These are phyloP conservation scores for Byasa hedistus DNA, from an alignment of 2,888 invertebrate species.

Conservation along the genomic window DNA sequence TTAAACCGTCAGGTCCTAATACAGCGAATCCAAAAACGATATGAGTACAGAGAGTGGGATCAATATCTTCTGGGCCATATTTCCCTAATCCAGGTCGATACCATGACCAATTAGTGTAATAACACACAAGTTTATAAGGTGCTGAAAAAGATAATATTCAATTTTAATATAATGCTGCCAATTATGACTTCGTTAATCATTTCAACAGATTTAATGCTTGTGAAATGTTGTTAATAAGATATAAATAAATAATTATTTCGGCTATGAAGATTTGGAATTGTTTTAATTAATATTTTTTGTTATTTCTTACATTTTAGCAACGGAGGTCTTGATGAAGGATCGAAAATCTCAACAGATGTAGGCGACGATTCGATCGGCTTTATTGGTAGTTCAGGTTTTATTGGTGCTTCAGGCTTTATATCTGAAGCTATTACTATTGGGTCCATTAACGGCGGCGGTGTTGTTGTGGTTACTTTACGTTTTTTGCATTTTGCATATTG, in stretches of 20 bases:
- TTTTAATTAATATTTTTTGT: neutral
- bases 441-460: constrained; percentile 34
- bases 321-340: constrained; percentile 50
- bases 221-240: too few relatives aligned
- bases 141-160: constrained; percentile 67
- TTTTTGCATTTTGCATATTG: constrained; percentile 80
- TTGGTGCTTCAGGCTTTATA: constrained; percentile 34
- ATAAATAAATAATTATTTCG: too few relatives aligned
- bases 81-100: constrained; percentile 90
- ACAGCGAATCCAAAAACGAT: constrained; percentile 96
- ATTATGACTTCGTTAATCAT: too few relatives aligned
- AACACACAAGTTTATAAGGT: constrained; percentile 90
- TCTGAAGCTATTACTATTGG: constrained; percentile 27
- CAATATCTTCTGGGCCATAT: constrained; percentile 91
- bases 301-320: constrained; percentile 58
- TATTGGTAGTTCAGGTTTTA: constrained; percentile 29
- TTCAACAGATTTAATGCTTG: too few relatives aligned
- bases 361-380: constrained; percentile 49
- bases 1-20: constrained; percentile 88
- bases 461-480: constrained; percentile 41
- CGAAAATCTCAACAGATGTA: constrained; percentile 54
- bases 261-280: too few relatives aligned
- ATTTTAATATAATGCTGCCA: neutral
- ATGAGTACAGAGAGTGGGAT: constrained; percentile 93
- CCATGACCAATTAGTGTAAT: constrained; percentile 97